Conservation (phyloP, 2,113 vertebrate genomes). For the Colistium nudipinnis region DNA sequence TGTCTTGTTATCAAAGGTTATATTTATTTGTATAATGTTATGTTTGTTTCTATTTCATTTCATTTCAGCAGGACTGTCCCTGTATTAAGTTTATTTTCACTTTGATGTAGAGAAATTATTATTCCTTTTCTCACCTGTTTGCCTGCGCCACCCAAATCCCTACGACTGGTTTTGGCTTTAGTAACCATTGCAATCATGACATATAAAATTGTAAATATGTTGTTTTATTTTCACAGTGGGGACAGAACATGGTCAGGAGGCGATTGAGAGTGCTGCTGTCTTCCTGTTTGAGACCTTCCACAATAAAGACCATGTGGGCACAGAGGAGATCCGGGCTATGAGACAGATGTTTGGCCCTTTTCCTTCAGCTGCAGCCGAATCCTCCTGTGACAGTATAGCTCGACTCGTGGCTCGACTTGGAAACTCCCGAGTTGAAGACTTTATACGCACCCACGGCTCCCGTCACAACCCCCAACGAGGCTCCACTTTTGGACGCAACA, state of each 20-base stretch:
- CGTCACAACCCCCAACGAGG: conserved; percentile 54
- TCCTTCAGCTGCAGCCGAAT: conserved; percentile 87
- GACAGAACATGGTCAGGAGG: conserved; percentile 88
- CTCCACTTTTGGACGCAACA: conserved; percentile 88
- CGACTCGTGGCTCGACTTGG: conserved; percentile 83
- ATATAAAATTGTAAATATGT: neutral
- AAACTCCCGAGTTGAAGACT: conserved; percentile 83
- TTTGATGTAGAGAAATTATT: too few relatives aligned
- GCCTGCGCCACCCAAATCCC: too few relatives aligned
- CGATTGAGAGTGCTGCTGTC: conserved; percentile 90
- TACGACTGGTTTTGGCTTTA: too few relatives aligned
- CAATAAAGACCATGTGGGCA: conserved; percentile 87
- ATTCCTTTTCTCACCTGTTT: too few relatives aligned
- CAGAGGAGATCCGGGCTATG: conserved; percentile 89
- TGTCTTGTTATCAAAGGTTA: neutral
- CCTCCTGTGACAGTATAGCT: conserved; percentile 84
- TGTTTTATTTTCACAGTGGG: conserved; percentile 85
- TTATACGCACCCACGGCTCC: conserved; percentile 81
- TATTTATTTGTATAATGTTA: neutral
- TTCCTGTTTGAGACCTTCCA: conserved; percentile 94
- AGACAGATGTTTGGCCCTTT: conserved; percentile 98
- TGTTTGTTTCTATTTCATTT: neutral
- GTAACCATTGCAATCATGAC: neutral
- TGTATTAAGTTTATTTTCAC: neutral
- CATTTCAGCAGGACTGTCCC: neutral